These are phyloP conservation scores for Pseudoatta argentina DNA, from an alignment of 1,140 invertebrate genomes.

Conservation along the genomic window DNA sequence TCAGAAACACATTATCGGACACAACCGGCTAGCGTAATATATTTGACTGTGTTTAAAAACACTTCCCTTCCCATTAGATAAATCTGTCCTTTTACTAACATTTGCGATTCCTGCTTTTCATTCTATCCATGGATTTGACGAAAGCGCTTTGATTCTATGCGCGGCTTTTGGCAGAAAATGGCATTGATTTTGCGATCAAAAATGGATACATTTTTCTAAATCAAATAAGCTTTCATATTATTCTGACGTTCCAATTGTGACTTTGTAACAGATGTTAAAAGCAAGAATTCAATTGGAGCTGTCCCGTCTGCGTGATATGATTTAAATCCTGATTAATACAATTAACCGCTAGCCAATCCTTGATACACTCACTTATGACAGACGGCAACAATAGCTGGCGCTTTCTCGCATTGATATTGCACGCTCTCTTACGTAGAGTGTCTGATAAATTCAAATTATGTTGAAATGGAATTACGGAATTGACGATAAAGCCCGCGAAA, in stretches of 20 bases:
- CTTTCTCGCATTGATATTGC: not conserved
- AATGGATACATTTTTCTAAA: not conserved
- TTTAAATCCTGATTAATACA: not conserved
- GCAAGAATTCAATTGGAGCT: not conserved
- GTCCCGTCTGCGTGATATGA: not conserved
- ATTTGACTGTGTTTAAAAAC: slow-evolving; percentile 82
- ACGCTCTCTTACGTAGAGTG: not conserved
- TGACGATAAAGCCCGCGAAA: slow-evolving; percentile 4
- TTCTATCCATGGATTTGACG: slow-evolving; percentile 42
- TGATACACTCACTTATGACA: not conserved
- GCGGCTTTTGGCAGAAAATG: slow-evolving; percentile 24
- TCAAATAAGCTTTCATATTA: slow-evolving; percentile 16
- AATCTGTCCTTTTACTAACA: slow-evolving; percentile 35
- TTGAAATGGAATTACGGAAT: slow-evolving; percentile 8
- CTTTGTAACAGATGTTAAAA: not conserved
- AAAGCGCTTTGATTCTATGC: slow-evolving; percentile 48
- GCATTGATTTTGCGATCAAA: slow-evolving; percentile 12
- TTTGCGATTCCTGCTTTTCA: slow-evolving; percentile 41
- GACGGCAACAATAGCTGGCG: too few species aligned
- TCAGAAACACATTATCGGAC: slow-evolving; percentile 85
- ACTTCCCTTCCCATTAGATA: not conserved
- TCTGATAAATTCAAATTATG: slow-evolving; percentile 6
- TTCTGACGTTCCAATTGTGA: not conserved
- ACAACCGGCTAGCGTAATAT: slow-evolving; percentile 79
- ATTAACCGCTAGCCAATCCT: not conserved